phyloP scores from a whole-genome alignment of 2,797 vertebrate species.

The Rhabdophis nuchalis region DNA sequence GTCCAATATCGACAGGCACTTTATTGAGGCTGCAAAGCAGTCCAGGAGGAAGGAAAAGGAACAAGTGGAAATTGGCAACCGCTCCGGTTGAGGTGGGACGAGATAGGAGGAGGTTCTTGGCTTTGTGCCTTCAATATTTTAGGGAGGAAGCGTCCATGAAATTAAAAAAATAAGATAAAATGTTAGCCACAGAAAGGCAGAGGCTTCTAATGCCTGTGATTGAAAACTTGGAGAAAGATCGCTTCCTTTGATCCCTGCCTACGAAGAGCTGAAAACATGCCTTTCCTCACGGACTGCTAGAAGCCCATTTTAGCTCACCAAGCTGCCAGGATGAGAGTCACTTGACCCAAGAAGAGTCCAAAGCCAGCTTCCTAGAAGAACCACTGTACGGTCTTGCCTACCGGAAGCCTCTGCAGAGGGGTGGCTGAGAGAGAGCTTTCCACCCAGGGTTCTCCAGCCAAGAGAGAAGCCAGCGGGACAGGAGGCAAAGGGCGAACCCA shows the following conservation, averaged over 20 bases:
- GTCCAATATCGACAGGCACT: background rate
- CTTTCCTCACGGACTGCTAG: no score
- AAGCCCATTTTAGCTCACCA: background rate
- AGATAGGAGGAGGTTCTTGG: background rate
- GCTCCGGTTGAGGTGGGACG: accelerated
- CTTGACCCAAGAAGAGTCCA: background rate
- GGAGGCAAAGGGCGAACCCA: no score
- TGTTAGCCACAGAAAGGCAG: background rate
- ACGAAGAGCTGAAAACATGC: background rate
- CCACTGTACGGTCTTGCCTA: background rate
- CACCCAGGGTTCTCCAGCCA: no score
- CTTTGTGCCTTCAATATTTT: background rate
- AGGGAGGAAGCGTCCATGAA: background rate
- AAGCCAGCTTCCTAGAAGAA: background rate
- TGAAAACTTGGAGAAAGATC: background rate
- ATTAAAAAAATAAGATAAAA: background rate
- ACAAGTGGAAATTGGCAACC: background rate
- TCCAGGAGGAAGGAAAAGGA: background rate
- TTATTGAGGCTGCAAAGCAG: background rate
- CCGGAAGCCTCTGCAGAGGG: background rate
- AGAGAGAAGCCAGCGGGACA: background rate
- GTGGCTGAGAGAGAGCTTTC: background rate
- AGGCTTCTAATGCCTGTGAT: no score
- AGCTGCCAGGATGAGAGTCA: background rate
- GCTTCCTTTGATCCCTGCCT: background rate